A percentile compares a stretch with the other conserved stretches of the same genome.
Evolutionary conservation across 2,113 vertebrate species (phyloP).

Genomic region (Hyperoodon ampullatus): DNA sequence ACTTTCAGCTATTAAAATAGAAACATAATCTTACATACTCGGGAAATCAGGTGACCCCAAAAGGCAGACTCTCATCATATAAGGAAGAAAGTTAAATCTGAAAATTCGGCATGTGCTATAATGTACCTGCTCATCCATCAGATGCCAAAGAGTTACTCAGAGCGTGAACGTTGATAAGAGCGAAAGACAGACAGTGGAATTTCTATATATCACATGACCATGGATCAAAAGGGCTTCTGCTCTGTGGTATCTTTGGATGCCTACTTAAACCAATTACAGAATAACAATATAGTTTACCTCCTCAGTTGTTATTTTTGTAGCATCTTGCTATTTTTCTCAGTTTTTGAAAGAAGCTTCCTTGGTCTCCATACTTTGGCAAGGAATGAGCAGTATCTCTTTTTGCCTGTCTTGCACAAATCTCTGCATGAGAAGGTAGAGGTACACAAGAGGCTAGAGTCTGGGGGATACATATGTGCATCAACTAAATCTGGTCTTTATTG

Average conservation of each 20-base stretch:
- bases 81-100: slow-evolving; percentile 33
- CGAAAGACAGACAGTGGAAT: not conserved
- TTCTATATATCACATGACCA: not conserved
- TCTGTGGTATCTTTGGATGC: not conserved
- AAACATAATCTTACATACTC: not conserved
- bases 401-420: not conserved
- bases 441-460: not conserved
- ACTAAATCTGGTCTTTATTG: not conserved
- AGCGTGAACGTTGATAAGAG: not conserved
- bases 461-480: not conserved
- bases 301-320: not conserved
- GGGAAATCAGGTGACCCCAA: not conserved
- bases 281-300: not conserved
- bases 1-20: not conserved
- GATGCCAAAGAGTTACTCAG: not conserved
- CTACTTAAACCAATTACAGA: not conserved
- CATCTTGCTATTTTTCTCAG: not conserved
- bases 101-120: not conserved
- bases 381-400: not conserved
- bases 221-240: not conserved
- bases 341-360: not conserved
- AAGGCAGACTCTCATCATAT: not conserved
- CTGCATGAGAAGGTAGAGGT: not conserved
- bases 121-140: not conserved
- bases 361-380: not conserved